Evolutionary conservation across 1,140 invertebrate species (phyloP).

Genomic region (Pantala flavescens): DNA sequence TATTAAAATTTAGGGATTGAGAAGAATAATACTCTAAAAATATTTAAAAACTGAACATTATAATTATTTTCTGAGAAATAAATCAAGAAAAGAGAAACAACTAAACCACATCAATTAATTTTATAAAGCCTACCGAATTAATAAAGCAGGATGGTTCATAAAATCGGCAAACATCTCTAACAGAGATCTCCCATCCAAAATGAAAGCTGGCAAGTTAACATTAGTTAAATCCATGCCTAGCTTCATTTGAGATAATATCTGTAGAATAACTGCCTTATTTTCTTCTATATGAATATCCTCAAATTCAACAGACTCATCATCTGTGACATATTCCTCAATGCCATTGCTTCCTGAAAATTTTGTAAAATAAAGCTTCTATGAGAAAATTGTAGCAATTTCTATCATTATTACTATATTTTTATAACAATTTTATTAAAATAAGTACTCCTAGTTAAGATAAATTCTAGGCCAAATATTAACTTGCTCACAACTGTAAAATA

Average conservation of each 20-base stretch:
- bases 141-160: conserved; percentile 52
- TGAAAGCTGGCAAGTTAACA: conserved; percentile 48
- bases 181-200: conserved; percentile 50
- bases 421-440: neutral
- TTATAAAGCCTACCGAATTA: conserved; percentile 41
- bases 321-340: conserved; percentile 17
- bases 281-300: conserved; percentile 35
- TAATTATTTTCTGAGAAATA: neutral
- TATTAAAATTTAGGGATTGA: neutral
- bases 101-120: too few species aligned
- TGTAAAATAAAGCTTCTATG: neutral
- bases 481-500: neutral
- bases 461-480: neutral
- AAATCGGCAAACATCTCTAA: conserved; percentile 55
- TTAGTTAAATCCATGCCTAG: conserved; percentile 58
- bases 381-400: neutral
- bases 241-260: conserved; percentile 49
- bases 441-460: neutral
- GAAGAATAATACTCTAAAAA: neutral
- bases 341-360: neutral
- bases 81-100: neutral
- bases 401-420: too few species aligned
- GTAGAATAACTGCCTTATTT: conserved; percentile 48
- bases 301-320: conserved; percentile 3
- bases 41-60: neutral